phyloP scores from a whole-genome alignment of 1,140 invertebrate species.

The Drosophila tsacasi region DNA sequence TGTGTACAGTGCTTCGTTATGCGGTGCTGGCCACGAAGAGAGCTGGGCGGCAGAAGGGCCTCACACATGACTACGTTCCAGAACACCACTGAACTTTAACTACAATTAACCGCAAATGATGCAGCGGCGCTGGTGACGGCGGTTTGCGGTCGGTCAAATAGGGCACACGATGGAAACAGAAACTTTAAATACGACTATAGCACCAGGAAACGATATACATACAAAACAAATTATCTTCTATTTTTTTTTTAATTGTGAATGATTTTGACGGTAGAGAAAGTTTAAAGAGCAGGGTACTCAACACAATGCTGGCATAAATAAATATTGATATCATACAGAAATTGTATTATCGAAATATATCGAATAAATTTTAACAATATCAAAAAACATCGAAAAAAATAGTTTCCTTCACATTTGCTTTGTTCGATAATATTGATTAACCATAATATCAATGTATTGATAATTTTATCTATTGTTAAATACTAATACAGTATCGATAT shows the following conservation, averaged over 20 bases:
- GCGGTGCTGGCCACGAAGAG: not conserved
- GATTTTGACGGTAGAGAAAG: not conserved
- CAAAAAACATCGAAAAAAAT: not conserved
- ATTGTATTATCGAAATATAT: not conserved
- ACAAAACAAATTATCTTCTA: too few species aligned
- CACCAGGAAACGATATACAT: not conserved
- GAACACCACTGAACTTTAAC: slow-evolving; percentile 76
- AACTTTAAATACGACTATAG: slow-evolving; percentile 25
- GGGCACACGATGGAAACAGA: slow-evolving; percentile 33
- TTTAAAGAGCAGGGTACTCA: slow-evolving; percentile 1
- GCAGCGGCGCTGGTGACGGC: slow-evolving; percentile 62
- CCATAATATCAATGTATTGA: too few species aligned
- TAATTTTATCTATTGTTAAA: too few species aligned
- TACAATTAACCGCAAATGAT: slow-evolving; percentile 80
- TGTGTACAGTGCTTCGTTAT: slow-evolving; percentile 1
- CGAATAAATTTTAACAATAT: not conserved
- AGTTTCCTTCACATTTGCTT: too few species aligned
- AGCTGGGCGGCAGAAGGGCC: slow-evolving; percentile 7
- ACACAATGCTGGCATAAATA: slow-evolving; percentile 30
- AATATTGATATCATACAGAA: not conserved
- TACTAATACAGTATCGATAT: not conserved
- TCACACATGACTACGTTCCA: slow-evolving; percentile 54
- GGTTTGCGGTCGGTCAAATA: slow-evolving; percentile 65
- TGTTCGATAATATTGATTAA: too few species aligned
- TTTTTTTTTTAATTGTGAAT: not conserved